phyloP scores from a whole-genome alignment of 2,797 vertebrate species.

The Hippocampus kuda region DNA sequence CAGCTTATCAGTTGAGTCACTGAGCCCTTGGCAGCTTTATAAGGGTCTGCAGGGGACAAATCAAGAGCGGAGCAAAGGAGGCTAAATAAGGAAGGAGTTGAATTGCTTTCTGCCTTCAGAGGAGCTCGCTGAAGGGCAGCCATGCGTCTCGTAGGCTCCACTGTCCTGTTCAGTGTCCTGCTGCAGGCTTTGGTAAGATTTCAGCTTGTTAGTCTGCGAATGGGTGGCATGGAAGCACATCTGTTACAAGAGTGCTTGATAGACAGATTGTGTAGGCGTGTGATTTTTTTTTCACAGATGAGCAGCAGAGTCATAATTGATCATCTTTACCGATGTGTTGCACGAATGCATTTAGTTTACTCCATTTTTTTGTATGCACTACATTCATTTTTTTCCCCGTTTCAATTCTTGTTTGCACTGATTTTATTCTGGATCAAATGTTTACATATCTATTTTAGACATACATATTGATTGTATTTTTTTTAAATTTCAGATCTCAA shows the following conservation, averaged over 20 bases:
- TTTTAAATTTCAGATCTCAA: too few relatives aligned
- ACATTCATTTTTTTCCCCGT: too few relatives aligned
- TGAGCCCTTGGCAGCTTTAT: constrained; percentile 30
- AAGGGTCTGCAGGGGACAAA: constrained; percentile 14
- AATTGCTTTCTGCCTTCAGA: constrained; percentile 31
- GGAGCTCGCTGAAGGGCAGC: constrained; percentile 45
- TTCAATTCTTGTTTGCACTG: too few relatives aligned
- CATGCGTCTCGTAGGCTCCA: constrained; percentile 58
- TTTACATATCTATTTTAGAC: too few relatives aligned
- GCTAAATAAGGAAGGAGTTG: constrained; percentile 7
- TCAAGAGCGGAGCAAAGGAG: constrained; percentile 6
- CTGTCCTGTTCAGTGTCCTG: constrained; percentile 62
- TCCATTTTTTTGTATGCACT: too few relatives aligned
- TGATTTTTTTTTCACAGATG: background rate
- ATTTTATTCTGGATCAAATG: too few relatives aligned
- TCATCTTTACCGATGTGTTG: background rate
- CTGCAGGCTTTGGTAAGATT: constrained; percentile 63
- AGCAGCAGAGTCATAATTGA: background rate
- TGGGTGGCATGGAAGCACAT: background rate
- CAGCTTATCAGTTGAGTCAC: constrained; percentile 38
- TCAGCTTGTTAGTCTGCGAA: background rate
- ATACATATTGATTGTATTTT: too few relatives aligned
- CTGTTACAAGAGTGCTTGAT: background rate
- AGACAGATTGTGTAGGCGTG: background rate
- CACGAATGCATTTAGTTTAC: background rate